Percentiles rank a stretch among this genome's conserved stretches.
Evolutionary conservation across 2,797 vertebrate genomes (phyloP).

Genomic region (Sebastes goodei): DNA sequence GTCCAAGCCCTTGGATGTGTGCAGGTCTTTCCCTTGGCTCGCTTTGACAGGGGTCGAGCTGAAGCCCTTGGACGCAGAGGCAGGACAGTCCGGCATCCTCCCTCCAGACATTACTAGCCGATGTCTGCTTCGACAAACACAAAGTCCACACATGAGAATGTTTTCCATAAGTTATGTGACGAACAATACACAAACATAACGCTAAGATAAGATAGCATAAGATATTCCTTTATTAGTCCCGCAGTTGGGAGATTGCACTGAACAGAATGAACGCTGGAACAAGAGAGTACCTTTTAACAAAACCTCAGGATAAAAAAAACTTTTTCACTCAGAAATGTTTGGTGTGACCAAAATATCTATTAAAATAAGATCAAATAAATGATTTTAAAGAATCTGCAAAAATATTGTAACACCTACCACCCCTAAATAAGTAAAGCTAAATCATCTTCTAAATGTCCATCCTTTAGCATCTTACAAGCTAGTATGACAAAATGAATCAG

Average conservation of each 20-base stretch:
- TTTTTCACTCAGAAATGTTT: neutral
- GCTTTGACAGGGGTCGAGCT: slow-evolving; percentile 82
- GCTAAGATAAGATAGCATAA: neutral
- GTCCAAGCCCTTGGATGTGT: slow-evolving; percentile 38
- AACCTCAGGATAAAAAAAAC: neutral
- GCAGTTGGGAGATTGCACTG: no score
- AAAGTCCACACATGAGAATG: neutral
- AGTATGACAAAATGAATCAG: neutral
- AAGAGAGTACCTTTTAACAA: neutral
- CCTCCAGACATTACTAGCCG: slow-evolving; percentile 45
- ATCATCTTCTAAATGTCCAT: neutral
- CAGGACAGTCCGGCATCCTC: slow-evolving; percentile 59
- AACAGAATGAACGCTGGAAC: neutral
- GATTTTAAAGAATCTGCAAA: neutral
- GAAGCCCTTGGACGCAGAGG: slow-evolving; percentile 63
- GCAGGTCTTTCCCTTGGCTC: neutral
- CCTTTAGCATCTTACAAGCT: neutral
- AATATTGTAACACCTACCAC: neutral
- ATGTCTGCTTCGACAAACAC: neutral
- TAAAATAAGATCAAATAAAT: neutral
- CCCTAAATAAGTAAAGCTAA: neutral
- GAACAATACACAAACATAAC: neutral
- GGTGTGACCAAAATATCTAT: neutral
- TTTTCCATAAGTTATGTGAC: no score
- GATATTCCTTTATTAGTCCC: no score